Conservation (phyloP, 2,797 vertebrate species). For the Florisuga fusca region DNA sequence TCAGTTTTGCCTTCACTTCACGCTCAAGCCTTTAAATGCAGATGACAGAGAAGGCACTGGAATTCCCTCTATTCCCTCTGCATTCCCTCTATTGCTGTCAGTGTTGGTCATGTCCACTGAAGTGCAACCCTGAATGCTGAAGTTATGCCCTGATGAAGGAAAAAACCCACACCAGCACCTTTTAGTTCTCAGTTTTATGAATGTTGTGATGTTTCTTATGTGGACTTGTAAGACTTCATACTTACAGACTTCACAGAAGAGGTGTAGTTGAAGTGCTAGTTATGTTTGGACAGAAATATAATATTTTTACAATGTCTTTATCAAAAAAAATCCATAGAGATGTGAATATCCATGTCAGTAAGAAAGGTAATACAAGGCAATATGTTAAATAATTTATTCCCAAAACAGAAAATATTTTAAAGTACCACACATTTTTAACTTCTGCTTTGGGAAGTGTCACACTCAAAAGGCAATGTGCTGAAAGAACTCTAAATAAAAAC, state of each 20-base stretch:
- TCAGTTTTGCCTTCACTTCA: conserved; percentile 6
- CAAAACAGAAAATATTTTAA: not conserved
- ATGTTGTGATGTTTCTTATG: not conserved
- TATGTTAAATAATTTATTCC: conserved; percentile 32
- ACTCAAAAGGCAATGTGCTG: conserved; percentile 16
- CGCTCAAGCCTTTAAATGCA: not conserved
- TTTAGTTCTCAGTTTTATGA: conserved; percentile 8
- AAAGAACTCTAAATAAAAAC: conserved; percentile 50
- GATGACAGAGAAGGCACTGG: conserved; percentile 22
- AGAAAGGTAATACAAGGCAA: not conserved
- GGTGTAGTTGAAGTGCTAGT: not conserved
- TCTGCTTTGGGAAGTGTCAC: conserved; percentile 36
- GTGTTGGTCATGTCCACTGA: not conserved
- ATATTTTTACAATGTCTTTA: not conserved
- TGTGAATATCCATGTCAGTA: not conserved
- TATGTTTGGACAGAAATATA: not conserved
- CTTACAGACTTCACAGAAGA: not conserved
- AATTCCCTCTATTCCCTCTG: too few species aligned
- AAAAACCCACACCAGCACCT: not conserved
- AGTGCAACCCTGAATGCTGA: not conserved
- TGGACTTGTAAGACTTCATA: not conserved
- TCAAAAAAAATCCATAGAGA: not conserved
- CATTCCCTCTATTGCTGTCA: not conserved
- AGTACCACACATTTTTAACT: not conserved
- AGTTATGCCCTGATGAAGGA: not conserved